Percentiles rank a stretch among this genome's conserved stretches.
phyloP scores from a whole-genome alignment of 1,140 invertebrate species.

The Drosophila rufa region DNA sequence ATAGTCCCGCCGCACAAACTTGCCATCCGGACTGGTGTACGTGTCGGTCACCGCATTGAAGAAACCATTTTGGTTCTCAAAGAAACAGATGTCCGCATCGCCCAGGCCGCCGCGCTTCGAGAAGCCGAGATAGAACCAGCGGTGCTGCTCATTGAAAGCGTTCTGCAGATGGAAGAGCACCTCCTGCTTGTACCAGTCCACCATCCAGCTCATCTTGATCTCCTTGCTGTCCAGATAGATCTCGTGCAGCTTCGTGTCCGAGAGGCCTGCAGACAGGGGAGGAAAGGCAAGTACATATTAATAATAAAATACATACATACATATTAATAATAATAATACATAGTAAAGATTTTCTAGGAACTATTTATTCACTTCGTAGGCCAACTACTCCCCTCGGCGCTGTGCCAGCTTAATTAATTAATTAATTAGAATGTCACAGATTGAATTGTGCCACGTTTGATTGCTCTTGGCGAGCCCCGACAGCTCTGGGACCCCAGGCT shows the following conservation, averaged over 20 bases:
- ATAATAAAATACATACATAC: not conserved
- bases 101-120: conserved; percentile 93
- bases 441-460: not conserved
- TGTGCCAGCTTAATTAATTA: conserved; percentile 10
- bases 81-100: conserved; percentile 94
- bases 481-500: not conserved
- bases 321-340: too few relatives aligned
- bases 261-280: conserved; percentile 54
- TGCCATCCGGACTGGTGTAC: conserved; percentile 89
- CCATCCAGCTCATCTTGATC: conserved; percentile 85
- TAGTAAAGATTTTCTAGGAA: too few relatives aligned
- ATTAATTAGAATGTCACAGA: conserved; percentile 22
- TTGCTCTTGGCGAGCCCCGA: not conserved
- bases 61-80: conserved; percentile 86
- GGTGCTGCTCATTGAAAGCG: conserved; percentile 83
- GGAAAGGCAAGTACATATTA: not conserved
- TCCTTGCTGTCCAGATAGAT: conserved; percentile 81
- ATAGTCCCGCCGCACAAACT: conserved; percentile 88
- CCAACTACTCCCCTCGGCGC: not conserved
- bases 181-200: conserved; percentile 85
- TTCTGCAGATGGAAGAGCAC: conserved; percentile 84
- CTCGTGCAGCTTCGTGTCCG: conserved; percentile 83
- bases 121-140: conserved; percentile 96
- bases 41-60: conserved; percentile 87
- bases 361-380: not conserved